phyloP scores from a whole-genome alignment of 2,113 vertebrate species.

The Ophthalmolycus amberensis region DNA sequence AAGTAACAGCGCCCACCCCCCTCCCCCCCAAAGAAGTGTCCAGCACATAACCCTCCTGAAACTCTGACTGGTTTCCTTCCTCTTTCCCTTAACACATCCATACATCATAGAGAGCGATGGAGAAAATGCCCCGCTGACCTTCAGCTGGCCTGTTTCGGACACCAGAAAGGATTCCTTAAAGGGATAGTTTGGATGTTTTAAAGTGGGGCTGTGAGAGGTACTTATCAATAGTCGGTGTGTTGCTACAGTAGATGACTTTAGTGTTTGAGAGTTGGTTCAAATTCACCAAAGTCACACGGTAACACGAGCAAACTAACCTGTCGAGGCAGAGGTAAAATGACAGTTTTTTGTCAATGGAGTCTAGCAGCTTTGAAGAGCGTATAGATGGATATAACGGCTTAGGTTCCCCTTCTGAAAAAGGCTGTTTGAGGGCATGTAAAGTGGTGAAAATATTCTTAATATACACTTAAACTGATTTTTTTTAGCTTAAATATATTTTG shows the following conservation, averaged over 20 bases:
- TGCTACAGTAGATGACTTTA: no score
- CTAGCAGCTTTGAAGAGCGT: background rate
- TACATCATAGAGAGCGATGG: background rate
- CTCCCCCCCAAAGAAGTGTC: no score
- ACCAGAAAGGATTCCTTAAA: background rate
- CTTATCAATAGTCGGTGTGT: no score
- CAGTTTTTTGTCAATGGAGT: background rate
- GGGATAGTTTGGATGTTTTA: no score
- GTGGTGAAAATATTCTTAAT: background rate
- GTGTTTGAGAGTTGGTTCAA: no score
- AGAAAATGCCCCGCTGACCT: background rate
- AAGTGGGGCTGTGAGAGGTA: no score
- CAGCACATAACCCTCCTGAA: no score
- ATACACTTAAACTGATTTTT: background rate
- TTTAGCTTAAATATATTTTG: background rate
- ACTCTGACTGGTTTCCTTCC: background rate
- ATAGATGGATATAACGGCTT: background rate
- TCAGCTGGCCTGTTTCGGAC: background rate
- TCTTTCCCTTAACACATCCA: no score
- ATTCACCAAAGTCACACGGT: no score
- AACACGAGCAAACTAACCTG: no score
- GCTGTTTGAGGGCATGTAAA: background rate
- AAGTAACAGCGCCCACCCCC: background rate
- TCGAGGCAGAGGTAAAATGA: background rate
- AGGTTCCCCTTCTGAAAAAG: background rate